Conservation (phyloP, 2,113 vertebrate genomes). For the Labeo rohita region DNA sequence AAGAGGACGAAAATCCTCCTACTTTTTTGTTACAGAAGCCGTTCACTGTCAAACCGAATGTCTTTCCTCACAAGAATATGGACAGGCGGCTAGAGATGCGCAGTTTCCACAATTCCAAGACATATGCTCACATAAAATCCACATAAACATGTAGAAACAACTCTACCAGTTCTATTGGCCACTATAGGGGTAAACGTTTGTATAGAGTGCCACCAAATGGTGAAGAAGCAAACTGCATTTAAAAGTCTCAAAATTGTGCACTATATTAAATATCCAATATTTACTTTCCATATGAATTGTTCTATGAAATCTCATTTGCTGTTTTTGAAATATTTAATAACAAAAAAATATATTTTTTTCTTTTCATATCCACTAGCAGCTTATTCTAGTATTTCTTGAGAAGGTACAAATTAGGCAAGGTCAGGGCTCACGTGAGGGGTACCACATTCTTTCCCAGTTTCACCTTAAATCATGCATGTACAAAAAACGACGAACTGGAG, state of each 20-base stretch:
- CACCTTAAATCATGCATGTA: slow-evolving; percentile 36
- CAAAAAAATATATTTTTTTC: no score
- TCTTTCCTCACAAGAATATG: not conserved
- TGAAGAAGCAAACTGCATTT: slow-evolving; percentile 55
- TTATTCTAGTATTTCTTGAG: slow-evolving; percentile 21
- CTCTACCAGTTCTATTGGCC: not conserved
- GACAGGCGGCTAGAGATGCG: not conserved
- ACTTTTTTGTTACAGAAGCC: not conserved
- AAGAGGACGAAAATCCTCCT: slow-evolving; percentile 2
- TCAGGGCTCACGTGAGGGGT: slow-evolving; percentile 25
- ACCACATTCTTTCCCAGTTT: slow-evolving; percentile 45
- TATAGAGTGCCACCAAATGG: slow-evolving; percentile 72
- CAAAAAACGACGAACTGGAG: slow-evolving; percentile 9
- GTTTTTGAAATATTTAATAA: not conserved
- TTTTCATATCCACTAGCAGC: not conserved
- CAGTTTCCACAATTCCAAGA: not conserved
- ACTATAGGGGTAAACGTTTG: slow-evolving; percentile 50
- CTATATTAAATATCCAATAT: not conserved
- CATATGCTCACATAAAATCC: slow-evolving; percentile 12
- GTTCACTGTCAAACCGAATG: not conserved
- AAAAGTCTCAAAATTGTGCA: not conserved
- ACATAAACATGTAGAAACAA: slow-evolving; percentile 28
- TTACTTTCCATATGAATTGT: not conserved
- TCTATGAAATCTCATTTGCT: not conserved
- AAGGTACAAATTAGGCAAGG: slow-evolving; percentile 49